These are phyloP conservation scores for Hyles vespertilio DNA, from an alignment of 1,140 invertebrate genomes.

Conservation along the genomic window DNA sequence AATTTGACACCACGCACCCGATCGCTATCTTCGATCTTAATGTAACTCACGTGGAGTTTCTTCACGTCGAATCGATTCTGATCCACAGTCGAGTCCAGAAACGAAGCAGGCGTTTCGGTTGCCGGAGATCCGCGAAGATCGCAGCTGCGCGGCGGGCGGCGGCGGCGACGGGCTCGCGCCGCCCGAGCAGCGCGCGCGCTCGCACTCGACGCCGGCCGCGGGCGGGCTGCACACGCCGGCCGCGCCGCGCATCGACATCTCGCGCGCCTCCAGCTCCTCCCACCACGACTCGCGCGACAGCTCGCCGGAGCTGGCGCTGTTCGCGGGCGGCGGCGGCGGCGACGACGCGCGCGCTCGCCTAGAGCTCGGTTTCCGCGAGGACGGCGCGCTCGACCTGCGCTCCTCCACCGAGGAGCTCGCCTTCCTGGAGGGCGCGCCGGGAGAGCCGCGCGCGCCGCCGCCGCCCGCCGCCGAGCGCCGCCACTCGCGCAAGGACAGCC, in stretches of 20 bases:
- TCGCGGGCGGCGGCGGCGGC: conserved; percentile 44
- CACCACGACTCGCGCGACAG: conserved; percentile 89
- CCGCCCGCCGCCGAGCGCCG: conserved; percentile 32
- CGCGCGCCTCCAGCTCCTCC: conserved; percentile 89
- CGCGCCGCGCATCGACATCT: conserved; percentile 91
- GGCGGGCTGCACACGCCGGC: conserved; percentile 79
- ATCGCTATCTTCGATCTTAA: no score
- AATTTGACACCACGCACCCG: no score
- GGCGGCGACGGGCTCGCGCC: conserved; percentile 20
- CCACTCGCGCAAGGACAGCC: conserved; percentile 85
- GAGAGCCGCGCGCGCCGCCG: conserved; percentile 38
- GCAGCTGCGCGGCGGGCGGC: conserved; percentile 8
- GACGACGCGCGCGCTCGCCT: conserved; percentile 47
- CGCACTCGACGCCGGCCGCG: conserved; percentile 48
- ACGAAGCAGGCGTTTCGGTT: conserved; percentile 77
- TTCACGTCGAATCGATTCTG: background rate
- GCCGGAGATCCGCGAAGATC: conserved; percentile 83
- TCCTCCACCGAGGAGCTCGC: conserved; percentile 91
- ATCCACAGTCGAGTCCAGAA: conserved; percentile 78
- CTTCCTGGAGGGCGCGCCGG: conserved; percentile 79
- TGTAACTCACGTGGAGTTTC: background rate
- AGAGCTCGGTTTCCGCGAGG: conserved; percentile 82
- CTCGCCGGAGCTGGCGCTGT: conserved; percentile 86
- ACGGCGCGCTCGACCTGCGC: conserved; percentile 86
- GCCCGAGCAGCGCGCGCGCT: conserved; percentile 50